Base-by-base conservation (phyloP, 2,888 invertebrate genomes). In the Conops quadrifasciatus region DNA sequence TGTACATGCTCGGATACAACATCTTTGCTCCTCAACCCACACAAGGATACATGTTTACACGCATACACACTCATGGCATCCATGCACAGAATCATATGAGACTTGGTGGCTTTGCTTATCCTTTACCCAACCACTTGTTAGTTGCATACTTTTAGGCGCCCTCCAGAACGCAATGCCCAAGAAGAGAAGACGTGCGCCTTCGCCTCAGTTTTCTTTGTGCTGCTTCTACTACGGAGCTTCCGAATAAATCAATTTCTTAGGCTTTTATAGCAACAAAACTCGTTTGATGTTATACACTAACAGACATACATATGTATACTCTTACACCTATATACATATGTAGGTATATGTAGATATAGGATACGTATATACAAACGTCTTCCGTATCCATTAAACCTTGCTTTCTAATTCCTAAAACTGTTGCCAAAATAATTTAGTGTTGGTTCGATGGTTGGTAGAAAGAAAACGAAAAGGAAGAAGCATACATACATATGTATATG, bases 191-290 rank as follows among this genome's bases (percentile, higher is more conserved):
- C 49, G n/a, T n/a, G n/a, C 13, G 16, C 49, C 45, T 45, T 1
- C 15, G 16, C 49, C 1, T 19, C 36, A 36, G 36, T 36, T 9
- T 36, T 9, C 9, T 36, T 36, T n/a, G 2, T 53, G 53, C 53
- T 53, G 26, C 16, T 15, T 58, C 58, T 19, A 53, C 21, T 53
- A 21, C 64, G 19, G 4, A 4, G 21, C 47, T 11, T 47, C 30
- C 68, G 75, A 73, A 80, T 79, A 81, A 81, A 81, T 81, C 80
- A 77, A 81, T 80, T 81, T 81, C 73, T 73, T 69, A 71, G 80
- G 79, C 78, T 78, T 58, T 26, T 77, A 75, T 75, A 76, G 75
- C 75, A 73, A 36, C 36, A 60, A 74, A 56, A 72, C 71, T 71
- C 72, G 67, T 70, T 71, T 70, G 71, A 65, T 51, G 70, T 66